Conservation (phyloP, 2,888 invertebrate genomes). For the Athalia cordata region DNA sequence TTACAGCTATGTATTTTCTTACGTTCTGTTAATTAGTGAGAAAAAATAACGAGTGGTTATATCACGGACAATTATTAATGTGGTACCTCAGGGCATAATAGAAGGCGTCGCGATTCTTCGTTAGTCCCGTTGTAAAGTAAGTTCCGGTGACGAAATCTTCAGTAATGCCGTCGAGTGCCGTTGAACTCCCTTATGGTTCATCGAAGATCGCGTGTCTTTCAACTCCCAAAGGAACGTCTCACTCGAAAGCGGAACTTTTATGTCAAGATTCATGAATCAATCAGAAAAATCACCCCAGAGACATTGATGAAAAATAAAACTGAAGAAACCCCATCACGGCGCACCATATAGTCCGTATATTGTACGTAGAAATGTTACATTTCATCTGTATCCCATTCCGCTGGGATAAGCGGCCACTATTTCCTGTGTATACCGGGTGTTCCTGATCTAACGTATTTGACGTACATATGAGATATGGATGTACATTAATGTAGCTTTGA, state of each 20-base stretch:
- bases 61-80: neutral
- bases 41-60: neutral
- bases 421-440: slow-evolving; percentile 37
- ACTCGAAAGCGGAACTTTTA: slow-evolving; percentile 25
- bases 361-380: neutral
- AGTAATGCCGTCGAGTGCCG: neutral
- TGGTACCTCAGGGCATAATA: neutral
- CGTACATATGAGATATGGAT: slow-evolving; percentile 4
- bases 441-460: slow-evolving; percentile 34
- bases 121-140: neutral
- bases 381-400: slow-evolving; percentile 19
- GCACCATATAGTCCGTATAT: neutral
- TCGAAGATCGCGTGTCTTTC: slow-evolving; percentile 22
- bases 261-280: slow-evolving; percentile 11
- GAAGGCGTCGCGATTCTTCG: neutral
- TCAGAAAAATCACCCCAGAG: slow-evolving; percentile 37
- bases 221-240: slow-evolving; percentile 6
- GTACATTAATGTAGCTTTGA: neutral
- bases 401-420: slow-evolving; percentile 16
- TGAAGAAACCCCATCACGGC: neutral
- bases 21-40: neutral
- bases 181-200: neutral
- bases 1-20: neutral
- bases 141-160: slow-evolving; percentile 20
- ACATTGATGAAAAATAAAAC: slow-evolving; percentile 25